phyloP scores from a whole-genome alignment of 2,888 invertebrate species.

The Lepas anatifera region DNA sequence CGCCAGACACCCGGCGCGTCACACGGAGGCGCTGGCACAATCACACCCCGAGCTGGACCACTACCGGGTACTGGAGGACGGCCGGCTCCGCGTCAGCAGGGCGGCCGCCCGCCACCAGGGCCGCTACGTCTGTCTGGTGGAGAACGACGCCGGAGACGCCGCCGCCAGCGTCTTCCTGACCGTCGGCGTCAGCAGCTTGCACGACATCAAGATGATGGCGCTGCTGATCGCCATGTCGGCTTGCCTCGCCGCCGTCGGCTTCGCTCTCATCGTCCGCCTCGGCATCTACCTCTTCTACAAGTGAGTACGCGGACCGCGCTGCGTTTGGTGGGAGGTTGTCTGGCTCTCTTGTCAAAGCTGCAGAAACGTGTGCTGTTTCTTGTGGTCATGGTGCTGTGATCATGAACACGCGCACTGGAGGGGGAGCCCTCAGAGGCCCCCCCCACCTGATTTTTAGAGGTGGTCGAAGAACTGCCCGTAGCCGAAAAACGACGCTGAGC shows the following conservation, averaged over 20 bases:
- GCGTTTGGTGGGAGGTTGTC: background rate
- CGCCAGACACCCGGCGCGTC: background rate
- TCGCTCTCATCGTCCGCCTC: conserved; percentile 67
- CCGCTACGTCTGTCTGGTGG: conserved; percentile 69
- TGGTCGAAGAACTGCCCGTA: too few relatives aligned
- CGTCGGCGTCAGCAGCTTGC: conserved; percentile 74
- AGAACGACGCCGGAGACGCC: conserved; percentile 67
- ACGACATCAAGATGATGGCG: conserved; percentile 69
- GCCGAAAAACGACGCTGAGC: too few relatives aligned
- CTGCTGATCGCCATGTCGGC: conserved; percentile 66
- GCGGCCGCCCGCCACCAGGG: conserved; percentile 54
- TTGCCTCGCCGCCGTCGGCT: conserved; percentile 61
- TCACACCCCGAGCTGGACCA: conserved; percentile 30
- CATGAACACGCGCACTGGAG: too few relatives aligned
- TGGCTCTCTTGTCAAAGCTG: background rate
- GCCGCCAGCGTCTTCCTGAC: conserved; percentile 61
- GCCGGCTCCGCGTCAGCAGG: conserved; percentile 62
- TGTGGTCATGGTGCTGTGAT: too few relatives aligned
- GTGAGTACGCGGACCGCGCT: conserved; percentile 40
- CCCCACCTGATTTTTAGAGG: too few relatives aligned
- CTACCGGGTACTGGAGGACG: conserved; percentile 57
- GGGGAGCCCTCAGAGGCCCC: too few relatives aligned
- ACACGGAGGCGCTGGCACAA: conserved; percentile 10
- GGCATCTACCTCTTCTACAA: conserved; percentile 54
- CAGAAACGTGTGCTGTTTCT: too few relatives aligned